Evolutionary conservation across 2,888 invertebrate genomes (phyloP).

Genomic region (Sisyra terminalis): DNA sequence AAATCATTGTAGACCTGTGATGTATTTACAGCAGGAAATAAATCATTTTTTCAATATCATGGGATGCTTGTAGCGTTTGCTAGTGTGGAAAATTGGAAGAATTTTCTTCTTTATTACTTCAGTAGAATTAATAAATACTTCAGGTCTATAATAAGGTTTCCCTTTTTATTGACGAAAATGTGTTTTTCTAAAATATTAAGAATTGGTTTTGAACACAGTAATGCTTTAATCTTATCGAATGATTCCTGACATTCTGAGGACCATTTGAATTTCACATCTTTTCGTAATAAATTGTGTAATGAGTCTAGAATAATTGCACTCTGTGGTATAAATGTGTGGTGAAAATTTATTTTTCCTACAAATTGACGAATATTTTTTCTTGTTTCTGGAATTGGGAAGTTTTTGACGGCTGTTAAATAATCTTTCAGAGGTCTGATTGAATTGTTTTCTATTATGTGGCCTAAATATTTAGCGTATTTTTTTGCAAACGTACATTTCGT

Average conservation of each 20-base stretch:
- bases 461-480: constrained; percentile 7
- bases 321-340: constrained; percentile 13
- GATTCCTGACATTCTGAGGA: constrained; percentile 10
- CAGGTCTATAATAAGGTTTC: too few relatives aligned
- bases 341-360: constrained; percentile 15
- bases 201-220: constrained; percentile 12
- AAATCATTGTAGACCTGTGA: too few relatives aligned
- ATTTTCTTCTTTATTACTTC: too few relatives aligned
- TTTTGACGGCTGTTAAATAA: constrained; percentile 9
- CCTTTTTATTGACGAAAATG: too few relatives aligned
- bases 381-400: constrained; percentile 7
- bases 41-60: too few relatives aligned
- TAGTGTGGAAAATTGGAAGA: too few relatives aligned
- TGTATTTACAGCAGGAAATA: too few relatives aligned
- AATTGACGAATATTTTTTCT: constrained; percentile 13
- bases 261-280: constrained; percentile 13
- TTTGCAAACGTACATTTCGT: constrained; percentile 8
- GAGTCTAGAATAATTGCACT: constrained; percentile 11
- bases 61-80: too few relatives aligned
- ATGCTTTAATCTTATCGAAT: constrained; percentile 13
- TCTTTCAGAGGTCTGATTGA: constrained; percentile 6
- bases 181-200: too few relatives aligned
- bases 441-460: constrained; percentile 4
- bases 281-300: constrained; percentile 14
- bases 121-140: too few relatives aligned